Base-by-base conservation (phyloP, 2,888 invertebrate genomes). In the Oeneis ivallda region DNA sequence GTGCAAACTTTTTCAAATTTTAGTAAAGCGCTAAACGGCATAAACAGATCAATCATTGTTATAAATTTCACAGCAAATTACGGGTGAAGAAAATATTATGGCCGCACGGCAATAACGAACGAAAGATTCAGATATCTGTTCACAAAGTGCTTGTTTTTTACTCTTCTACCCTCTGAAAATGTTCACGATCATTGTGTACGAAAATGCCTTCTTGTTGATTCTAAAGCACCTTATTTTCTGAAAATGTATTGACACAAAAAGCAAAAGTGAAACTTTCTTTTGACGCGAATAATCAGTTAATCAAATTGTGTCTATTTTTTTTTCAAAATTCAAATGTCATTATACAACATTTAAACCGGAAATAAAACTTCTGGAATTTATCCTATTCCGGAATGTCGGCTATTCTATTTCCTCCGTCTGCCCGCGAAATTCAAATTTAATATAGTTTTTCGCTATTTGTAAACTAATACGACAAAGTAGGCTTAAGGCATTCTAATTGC, bases 1-100 rank as follows among this genome's bases (percentile, higher is more conserved):
- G 94, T 95, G 75, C 93, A 93, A 64, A 95, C 93, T 68, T 93
- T 92, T 71, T 94, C 94, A 53, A 93, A 87, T 82, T 95, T 95
- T 32, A 95, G 85, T 69, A 96, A 92, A 45, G 94, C 93, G 78
- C 94, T 93, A 70, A 96, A 93, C 50, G 94, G 94, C 78, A 94
- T 93, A 74, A 95, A 93, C 74, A 95, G 93, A 76, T 94, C 94
- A 73, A 94, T 93, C 94, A 94, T 94, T 85, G 87, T 99, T 99
- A 26, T 10, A 19, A 13, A 19, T 19, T 41, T 39, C 3, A 8
- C 1, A 34, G 19, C 41, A 41, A 39, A 17, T 15, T 37, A 13
- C 6, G 11, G 11, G 9, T 39, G 19, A 39, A 41, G n/a, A 53
- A 15, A 10, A 15, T 17, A 1, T 17, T 56, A 17, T 17, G 34